A percentile compares a stretch with the other conserved stretches of the same genome.
phyloP scores from a whole-genome alignment of 2,797 vertebrate species.

The Xenopus petersii region DNA sequence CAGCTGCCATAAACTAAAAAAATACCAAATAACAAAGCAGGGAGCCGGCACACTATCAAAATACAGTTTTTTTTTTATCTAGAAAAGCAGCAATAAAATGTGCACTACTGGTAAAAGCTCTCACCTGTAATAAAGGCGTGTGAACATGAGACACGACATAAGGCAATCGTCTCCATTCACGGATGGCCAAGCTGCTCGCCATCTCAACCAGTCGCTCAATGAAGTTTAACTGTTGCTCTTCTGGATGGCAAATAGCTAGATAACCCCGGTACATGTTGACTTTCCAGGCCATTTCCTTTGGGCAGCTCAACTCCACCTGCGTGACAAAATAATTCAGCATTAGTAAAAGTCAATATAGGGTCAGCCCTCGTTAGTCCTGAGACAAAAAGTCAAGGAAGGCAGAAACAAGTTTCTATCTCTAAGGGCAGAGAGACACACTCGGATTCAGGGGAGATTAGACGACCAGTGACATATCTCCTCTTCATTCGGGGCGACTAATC shows the following conservation, averaged over 20 bases:
- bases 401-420: no score
- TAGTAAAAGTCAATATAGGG: background rate
- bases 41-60: no score
- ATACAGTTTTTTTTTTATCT: no score
- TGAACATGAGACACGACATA: slow-evolving; percentile 97
- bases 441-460: no score
- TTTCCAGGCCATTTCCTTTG: slow-evolving; percentile 98
- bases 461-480: no score
- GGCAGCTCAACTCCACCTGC: slow-evolving; percentile 95
- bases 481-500: no score
- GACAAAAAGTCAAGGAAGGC: no score
- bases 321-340: background rate
- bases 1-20: no score
- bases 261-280: slow-evolving; percentile 98
- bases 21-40: no score
- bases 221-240: slow-evolving; percentile 96
- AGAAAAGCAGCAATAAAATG: no score
- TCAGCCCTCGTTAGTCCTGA: background rate
- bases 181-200: slow-evolving; percentile 93
- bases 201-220: slow-evolving; percentile 96
- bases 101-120: background rate
- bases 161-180: slow-evolving; percentile 92
- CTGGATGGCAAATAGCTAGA: slow-evolving; percentile 94
- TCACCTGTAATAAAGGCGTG: slow-evolving; percentile 92
- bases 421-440: no score